phyloP scores from a whole-genome alignment of 2,113 vertebrate species.

The Desmodus rotundus region DNA sequence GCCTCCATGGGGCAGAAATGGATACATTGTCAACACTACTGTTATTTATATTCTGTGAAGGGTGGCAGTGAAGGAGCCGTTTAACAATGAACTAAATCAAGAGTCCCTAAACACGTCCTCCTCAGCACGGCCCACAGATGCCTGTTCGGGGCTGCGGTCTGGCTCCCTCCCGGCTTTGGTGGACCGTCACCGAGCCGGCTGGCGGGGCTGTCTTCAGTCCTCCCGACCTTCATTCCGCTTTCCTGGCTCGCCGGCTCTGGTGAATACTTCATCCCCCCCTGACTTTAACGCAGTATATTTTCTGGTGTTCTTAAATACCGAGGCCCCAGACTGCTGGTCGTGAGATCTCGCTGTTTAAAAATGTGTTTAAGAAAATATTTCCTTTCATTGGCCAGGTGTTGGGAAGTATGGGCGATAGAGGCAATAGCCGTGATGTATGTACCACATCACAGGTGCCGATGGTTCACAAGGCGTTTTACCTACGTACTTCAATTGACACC shows the following conservation, averaged over 20 bases:
- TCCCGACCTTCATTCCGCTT: neutral
- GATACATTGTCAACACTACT: neutral
- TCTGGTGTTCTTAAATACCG: neutral
- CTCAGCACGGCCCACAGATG: neutral
- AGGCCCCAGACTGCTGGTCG: neutral
- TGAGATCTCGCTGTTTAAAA: neutral
- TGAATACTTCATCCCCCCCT: neutral
- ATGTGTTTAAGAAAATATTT: neutral
- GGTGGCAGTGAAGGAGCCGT: neutral
- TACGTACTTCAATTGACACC: accelerated
- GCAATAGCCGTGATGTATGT: accelerated
- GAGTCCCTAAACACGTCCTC: neutral
- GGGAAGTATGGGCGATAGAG: accelerated
- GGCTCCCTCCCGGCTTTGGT: accelerated
- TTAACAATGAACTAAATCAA: neutral
- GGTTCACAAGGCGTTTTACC: no score
- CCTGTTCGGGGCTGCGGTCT: neutral
- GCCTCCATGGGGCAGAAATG: neutral
- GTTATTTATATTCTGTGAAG: neutral
- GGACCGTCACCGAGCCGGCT: neutral
- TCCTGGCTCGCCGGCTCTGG: accelerated
- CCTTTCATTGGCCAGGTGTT: no score
- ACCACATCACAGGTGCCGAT: accelerated
- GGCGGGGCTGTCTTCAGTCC: neutral
- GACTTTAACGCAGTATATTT: neutral